A percentile compares a stretch with the other conserved stretches of the same genome.
Evolutionary conservation across 2,888 invertebrate species (phyloP).

Genomic region (Aquatica leii): DNA sequence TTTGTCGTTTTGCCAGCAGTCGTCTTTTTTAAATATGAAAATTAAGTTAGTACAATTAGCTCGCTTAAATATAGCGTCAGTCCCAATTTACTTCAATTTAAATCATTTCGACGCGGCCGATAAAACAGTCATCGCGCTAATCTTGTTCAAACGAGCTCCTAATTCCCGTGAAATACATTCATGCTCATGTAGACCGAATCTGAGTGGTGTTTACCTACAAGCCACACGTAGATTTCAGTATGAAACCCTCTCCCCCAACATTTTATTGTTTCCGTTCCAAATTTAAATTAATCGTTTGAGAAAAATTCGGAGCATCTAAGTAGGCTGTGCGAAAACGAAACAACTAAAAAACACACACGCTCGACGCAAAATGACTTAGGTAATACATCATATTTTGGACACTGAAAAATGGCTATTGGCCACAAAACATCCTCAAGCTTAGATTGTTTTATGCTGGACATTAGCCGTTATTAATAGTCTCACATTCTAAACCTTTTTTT

Average conservation of each 20-base stretch:
- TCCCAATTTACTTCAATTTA: slow-evolving; percentile 35
- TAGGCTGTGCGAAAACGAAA: neutral
- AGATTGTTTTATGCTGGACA: slow-evolving; percentile 37
- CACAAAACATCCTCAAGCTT: slow-evolving; percentile 42
- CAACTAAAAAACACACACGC: neutral
- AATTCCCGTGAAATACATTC: slow-evolving; percentile 39
- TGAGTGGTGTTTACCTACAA: slow-evolving; percentile 33
- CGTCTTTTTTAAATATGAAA: too few relatives aligned
- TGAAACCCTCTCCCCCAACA: slow-evolving; percentile 18
- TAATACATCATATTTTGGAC: slow-evolving; percentile 54
- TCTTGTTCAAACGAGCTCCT: slow-evolving; percentile 37
- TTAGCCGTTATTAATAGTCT: slow-evolving; percentile 12
- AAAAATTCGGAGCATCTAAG: neutral
- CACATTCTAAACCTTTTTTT: slow-evolving; percentile 33
- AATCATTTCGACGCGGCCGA: slow-evolving; percentile 38
- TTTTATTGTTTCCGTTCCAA: slow-evolving; percentile 24
- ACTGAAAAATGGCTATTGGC: slow-evolving; percentile 52
- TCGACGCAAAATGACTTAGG: slow-evolving; percentile 40
- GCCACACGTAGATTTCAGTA: slow-evolving; percentile 28
- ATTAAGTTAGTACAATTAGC: too few relatives aligned
- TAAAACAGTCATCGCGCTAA: slow-evolving; percentile 40
- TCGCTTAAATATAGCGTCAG: slow-evolving; percentile 21
- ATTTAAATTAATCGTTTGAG: neutral
- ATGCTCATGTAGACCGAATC: slow-evolving; percentile 34
- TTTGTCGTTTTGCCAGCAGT: too few relatives aligned